Evolutionary conservation across 37 sponge, comb jelly and placozoan species (phyloP), one percentile per base, ranked within the genome.

Genomic region (Beroe ovata): DNA sequence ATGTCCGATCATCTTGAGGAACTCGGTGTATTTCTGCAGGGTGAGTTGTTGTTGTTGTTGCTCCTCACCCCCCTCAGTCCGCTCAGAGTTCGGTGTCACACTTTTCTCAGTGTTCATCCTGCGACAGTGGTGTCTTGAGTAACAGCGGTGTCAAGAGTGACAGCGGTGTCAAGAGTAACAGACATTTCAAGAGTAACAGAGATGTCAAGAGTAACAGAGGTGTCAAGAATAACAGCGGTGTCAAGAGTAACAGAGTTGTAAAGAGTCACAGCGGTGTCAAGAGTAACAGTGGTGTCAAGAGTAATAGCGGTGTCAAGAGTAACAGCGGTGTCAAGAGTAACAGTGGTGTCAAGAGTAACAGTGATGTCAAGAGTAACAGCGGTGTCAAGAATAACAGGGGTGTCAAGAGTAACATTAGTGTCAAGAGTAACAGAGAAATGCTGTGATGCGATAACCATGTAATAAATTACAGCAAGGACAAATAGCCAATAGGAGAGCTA

Each of bases 11-110:
- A 30, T 39, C 28, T 35, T 77, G 42, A 77, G 54, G 33, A 77
- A 77, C 29, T 77, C 84, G 25, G 20, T 77, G 54, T 77, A 77
- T n/a, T 54, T 8, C 23, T 33, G 38, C n/a, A 41, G 23, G 8
- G 84, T 77, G 3, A 77, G 54, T 29, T 62, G 63, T 29, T 62
- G 28, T 33, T 25, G 16, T 2, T 34, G 69, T 16, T 47, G 54
- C 1, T 66, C 69, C 36, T 66, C 30, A 16, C 32, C 25, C 35
- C 30, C 69, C 30, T 25, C 25, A 1, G 69, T 66, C 19, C 36
- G 32, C 2, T 66, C 69, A 2, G 69, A 29, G 36, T 18, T 66
- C 32, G 69, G 69, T 8, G 69, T 66, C 54, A 47, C 54, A 11
- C 54, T 47, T 47, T 47, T 47, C 54, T 47, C 54, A 16, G 54